Conservation (phyloP, 2,888 invertebrate species). For the Acholoe squamosa region DNA sequence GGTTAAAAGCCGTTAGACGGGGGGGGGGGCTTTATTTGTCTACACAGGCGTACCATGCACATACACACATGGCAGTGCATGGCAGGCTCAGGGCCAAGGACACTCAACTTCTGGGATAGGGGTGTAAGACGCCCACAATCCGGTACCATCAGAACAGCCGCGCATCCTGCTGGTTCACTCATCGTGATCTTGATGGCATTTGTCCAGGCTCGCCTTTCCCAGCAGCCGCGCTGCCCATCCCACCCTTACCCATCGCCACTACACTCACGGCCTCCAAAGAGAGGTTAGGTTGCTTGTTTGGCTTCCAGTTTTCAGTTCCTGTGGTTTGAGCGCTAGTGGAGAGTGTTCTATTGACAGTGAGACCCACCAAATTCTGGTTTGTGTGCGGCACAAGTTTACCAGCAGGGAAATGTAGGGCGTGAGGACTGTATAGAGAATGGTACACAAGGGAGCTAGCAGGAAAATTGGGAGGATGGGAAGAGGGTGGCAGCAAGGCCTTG, state of each 20-base stretch:
- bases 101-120: background rate
- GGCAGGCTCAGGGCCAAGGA: background rate
- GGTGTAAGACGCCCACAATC: slow-evolving; percentile 28
- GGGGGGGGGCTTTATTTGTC: background rate
- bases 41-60: background rate
- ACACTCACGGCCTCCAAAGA: background rate
- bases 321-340: background rate
- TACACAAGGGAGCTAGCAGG: background rate
- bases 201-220: slow-evolving; percentile 11
- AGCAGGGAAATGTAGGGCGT: background rate
- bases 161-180: background rate
- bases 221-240: background rate
- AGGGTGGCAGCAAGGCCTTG: background rate
- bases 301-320: slow-evolving; percentile 44
- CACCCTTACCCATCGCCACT: background rate
- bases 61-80: background rate
- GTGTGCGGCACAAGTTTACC: background rate
- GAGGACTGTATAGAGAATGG: background rate
- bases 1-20: background rate
- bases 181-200: slow-evolving; percentile 17
- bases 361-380: background rate
- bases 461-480: background rate
- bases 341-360: no score
- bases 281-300: slow-evolving; percentile 2
- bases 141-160: background rate